These are phyloP conservation scores for Drosophila sp. DNA, from an alignment of 1,140 invertebrate species.

Conservation along the genomic window DNA sequence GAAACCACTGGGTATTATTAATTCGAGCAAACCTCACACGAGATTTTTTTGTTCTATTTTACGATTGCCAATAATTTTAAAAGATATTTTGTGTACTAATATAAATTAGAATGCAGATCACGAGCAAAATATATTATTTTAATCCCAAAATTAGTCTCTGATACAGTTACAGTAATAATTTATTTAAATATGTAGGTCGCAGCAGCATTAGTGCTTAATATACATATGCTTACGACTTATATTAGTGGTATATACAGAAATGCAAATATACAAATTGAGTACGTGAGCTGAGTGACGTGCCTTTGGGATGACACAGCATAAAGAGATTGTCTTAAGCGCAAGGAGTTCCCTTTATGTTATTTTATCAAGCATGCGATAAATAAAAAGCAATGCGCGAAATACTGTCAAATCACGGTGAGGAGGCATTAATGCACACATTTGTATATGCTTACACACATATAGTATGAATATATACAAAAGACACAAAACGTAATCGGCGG, in stretches of 20 bases:
- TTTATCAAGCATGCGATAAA: slow-evolving; percentile 44
- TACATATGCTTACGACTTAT: no score
- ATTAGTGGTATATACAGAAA: background rate
- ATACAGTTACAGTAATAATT: no score
- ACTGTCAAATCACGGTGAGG: slow-evolving; percentile 72
- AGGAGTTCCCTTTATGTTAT: slow-evolving; percentile 43
- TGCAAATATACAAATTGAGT: slow-evolving; percentile 1
- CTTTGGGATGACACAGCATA: slow-evolving; percentile 27
- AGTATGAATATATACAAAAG: slow-evolving; percentile 5
- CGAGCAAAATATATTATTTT: no score
- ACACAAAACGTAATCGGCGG: slow-evolving; percentile 17
- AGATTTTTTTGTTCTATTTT: no score
- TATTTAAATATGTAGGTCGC: background rate
- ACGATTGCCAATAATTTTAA: no score
- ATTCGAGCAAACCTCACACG: no score
- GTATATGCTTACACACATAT: slow-evolving; percentile 25
- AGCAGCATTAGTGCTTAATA: background rate
- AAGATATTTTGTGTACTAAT: no score
- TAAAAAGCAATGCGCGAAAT: slow-evolving; percentile 59
- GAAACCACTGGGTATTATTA: no score
- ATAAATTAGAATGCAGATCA: no score
- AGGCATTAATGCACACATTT: slow-evolving; percentile 56
- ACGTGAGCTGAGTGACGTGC: slow-evolving; percentile 27
- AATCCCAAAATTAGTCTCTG: no score
- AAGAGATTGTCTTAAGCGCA: slow-evolving; percentile 24